These are phyloP conservation scores for Rhinella marina DNA, from an alignment of 2,797 vertebrate species.

Conservation along the genomic window DNA sequence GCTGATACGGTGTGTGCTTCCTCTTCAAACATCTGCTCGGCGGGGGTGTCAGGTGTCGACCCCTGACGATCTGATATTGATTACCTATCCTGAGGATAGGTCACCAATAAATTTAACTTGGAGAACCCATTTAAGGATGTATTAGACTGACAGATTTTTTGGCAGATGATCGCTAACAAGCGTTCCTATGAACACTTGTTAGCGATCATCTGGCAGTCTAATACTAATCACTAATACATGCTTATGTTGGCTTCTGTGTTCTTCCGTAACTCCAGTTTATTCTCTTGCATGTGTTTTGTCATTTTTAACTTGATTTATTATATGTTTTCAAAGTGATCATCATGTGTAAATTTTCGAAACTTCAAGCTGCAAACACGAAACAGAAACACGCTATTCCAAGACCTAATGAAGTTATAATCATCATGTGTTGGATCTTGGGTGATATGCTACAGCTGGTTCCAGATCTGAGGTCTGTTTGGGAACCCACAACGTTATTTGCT, in stretches of 20 bases:
- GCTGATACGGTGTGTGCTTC: no score
- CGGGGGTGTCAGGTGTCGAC: no score
- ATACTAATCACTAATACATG: no score
- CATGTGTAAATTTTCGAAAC: neutral
- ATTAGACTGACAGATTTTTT: no score
- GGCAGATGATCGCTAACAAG: no score
- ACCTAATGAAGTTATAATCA: neutral
- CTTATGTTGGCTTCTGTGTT: neutral
- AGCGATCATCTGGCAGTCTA: no score
- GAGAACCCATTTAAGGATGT: no score
- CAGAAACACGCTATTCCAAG: neutral
- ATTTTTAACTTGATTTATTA: constrained; percentile 6
- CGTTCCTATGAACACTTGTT: no score
- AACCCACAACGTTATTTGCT: constrained; percentile 3
- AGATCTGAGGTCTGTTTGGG: neutral
- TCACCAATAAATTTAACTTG: no score
- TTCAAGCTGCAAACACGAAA: neutral
- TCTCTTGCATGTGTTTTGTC: neutral
- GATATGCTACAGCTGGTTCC: constrained; percentile 10
- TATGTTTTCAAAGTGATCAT: neutral
- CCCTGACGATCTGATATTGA: no score
- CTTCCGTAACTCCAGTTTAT: neutral
- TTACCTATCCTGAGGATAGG: no score
- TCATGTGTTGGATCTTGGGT: neutral
- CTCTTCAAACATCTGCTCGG: no score